Percentiles rank a stretch among this genome's conserved stretches.
Conservation (phyloP, 2,113 vertebrate genomes). For the Glareola pratincola region DNA sequence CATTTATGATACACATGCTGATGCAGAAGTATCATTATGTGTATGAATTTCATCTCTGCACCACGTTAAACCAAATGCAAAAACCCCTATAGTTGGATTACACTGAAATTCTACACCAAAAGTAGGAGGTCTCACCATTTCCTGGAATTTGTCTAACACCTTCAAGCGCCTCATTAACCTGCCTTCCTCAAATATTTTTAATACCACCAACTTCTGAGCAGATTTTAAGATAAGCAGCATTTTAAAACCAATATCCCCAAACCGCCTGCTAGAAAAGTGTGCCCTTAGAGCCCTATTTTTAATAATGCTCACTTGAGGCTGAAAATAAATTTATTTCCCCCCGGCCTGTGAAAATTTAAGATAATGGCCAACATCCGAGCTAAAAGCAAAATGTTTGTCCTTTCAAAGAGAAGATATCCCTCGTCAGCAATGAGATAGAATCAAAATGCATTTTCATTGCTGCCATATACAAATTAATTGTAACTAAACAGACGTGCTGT, state of each 20-base stretch:
- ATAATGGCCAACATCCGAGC: background rate
- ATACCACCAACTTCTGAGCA: background rate
- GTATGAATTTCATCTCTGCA: background rate
- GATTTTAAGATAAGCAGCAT: background rate
- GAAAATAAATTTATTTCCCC: background rate
- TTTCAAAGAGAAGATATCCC: background rate
- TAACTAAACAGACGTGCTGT: background rate
- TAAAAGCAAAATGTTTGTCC: background rate
- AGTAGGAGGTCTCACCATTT: background rate
- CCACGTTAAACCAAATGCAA: fast-evolving
- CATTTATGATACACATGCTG: background rate
- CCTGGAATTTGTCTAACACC: background rate
- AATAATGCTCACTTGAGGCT: background rate
- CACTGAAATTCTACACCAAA: background rate
- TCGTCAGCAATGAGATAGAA: fast-evolving
- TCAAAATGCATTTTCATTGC: background rate
- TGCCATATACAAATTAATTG: background rate
- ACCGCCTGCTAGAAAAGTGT: background rate
- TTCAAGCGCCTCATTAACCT: background rate
- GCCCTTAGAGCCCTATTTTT: background rate
- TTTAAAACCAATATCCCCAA: background rate
- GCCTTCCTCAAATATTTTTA: background rate
- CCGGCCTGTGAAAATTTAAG: background rate
- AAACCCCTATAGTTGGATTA: background rate
- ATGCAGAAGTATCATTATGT: background rate